Evolutionary conservation across 2,113 vertebrate species (phyloP).

Genomic region (Xenopus borealis): DNA sequence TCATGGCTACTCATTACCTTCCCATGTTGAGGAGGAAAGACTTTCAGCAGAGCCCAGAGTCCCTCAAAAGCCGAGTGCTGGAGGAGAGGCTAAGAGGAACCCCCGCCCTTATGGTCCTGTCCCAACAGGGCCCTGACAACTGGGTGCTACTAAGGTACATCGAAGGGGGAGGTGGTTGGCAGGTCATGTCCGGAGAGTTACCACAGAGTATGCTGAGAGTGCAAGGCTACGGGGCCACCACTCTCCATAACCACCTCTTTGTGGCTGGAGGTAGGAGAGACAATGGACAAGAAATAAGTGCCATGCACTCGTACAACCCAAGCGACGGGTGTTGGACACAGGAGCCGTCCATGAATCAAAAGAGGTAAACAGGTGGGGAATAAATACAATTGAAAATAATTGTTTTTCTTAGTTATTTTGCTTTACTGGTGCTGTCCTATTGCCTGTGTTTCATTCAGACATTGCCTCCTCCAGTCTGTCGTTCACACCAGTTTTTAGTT

Average conservation of each 20-base stretch:
- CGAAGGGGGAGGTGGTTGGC: conserved; percentile 80
- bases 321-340: conserved; percentile 84
- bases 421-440: too few relatives aligned
- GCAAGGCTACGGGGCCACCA: conserved; percentile 78
- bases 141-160: conserved; percentile 84
- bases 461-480: too few relatives aligned
- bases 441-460: too few relatives aligned
- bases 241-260: conserved; percentile 91
- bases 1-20: conserved; percentile 81
- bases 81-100: conserved; percentile 81
- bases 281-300: conserved; percentile 88
- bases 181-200: conserved; percentile 75
- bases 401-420: too few relatives aligned
- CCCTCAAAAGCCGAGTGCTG: conserved; percentile 68
- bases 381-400: too few relatives aligned
- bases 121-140: conserved; percentile 72
- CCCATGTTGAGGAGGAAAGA: conserved; percentile 76
- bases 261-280: conserved; percentile 85
- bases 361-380: conserved; percentile 70
- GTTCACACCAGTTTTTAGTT: too few relatives aligned
- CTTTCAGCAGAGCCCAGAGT: conserved; percentile 63
- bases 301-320: conserved; percentile 90
- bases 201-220: conserved; percentile 85
- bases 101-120: conserved; percentile 78
- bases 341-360: conserved; percentile 89